phyloP scores from a whole-genome alignment of 2,797 vertebrate species.

The Neosalanx taihuensis region DNA sequence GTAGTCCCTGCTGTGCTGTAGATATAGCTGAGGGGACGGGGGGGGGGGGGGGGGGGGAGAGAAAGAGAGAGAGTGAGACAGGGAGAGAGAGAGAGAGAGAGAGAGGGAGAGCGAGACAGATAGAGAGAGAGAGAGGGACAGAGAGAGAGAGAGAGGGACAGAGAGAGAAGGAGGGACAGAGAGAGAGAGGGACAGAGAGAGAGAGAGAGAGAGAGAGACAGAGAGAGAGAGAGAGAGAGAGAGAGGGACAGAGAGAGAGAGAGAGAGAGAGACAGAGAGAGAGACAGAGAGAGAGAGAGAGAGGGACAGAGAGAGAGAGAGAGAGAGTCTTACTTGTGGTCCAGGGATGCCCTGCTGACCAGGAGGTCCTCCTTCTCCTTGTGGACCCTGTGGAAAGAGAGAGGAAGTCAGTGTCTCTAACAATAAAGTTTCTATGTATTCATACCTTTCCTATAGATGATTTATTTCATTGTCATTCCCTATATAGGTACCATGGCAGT shows the following conservation, averaged over 20 bases:
- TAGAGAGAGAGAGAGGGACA: background rate
- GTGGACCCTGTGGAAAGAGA: constrained; percentile 77
- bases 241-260: background rate
- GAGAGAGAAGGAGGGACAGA: background rate
- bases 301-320: background rate
- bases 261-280: background rate
- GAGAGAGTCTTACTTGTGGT: constrained; percentile 79
- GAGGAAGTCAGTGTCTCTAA: constrained; percentile 2
- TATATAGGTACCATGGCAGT: no score
- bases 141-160: constrained; percentile 1
- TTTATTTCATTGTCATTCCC: no score
- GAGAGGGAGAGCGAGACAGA: background rate
- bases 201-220: constrained; percentile 6
- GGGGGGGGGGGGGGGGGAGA: background rate
- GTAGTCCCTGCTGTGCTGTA: constrained; percentile 11
- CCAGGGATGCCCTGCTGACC: constrained; percentile 93
- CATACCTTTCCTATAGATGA: no score
- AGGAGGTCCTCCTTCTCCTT: constrained; percentile 88
- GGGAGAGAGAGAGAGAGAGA: background rate
- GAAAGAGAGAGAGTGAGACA: constrained; percentile 1
- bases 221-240: no score
- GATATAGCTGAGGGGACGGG: constrained; percentile 3
- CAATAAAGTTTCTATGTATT: background rate
- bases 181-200: no score
- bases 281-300: background rate